Evolutionary conservation across 2,888 invertebrate species (phyloP).

Genomic region (Tolmerus cingulatus): DNA sequence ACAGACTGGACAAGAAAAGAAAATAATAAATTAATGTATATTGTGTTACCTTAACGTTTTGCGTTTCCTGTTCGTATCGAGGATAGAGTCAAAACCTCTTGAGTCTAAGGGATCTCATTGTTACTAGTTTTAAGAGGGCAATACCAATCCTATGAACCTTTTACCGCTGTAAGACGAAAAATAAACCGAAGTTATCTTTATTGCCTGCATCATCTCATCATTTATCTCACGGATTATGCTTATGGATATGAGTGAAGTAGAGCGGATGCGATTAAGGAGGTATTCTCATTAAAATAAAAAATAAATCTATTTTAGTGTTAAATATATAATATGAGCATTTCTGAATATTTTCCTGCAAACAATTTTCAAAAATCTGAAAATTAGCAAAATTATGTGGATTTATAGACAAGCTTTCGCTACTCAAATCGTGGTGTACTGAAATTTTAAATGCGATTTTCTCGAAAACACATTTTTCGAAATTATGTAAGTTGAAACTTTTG

Average conservation of each 20-base stretch:
- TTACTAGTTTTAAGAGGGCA: conserved; percentile 32
- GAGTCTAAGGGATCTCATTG: conserved; percentile 38
- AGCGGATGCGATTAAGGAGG: neutral
- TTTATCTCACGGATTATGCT: neutral
- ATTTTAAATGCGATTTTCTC: too few species aligned
- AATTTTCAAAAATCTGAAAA: too few species aligned
- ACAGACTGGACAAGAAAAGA: conserved; percentile 1
- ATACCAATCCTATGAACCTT: conserved; percentile 3
- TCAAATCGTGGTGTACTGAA: too few species aligned
- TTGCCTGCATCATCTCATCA: conserved; percentile 6
- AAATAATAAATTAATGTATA: neutral
- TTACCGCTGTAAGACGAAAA: conserved; percentile 4
- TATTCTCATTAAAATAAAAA: too few species aligned
- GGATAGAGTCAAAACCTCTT: neutral
- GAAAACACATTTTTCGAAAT: too few species aligned
- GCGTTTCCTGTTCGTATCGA: neutral
- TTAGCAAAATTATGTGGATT: too few species aligned
- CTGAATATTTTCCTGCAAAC: too few species aligned
- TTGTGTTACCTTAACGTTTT: neutral
- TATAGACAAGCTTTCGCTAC: too few species aligned
- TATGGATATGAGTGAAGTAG: neutral
- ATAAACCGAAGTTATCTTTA: neutral
- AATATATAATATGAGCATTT: too few species aligned
- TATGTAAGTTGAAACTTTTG: too few species aligned
- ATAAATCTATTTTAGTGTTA: too few species aligned